Percentiles rank a stretch among this genome's conserved stretches.
phyloP scores from a whole-genome alignment of 1,140 invertebrate species.

The Proctacanthus coquilletti region DNA sequence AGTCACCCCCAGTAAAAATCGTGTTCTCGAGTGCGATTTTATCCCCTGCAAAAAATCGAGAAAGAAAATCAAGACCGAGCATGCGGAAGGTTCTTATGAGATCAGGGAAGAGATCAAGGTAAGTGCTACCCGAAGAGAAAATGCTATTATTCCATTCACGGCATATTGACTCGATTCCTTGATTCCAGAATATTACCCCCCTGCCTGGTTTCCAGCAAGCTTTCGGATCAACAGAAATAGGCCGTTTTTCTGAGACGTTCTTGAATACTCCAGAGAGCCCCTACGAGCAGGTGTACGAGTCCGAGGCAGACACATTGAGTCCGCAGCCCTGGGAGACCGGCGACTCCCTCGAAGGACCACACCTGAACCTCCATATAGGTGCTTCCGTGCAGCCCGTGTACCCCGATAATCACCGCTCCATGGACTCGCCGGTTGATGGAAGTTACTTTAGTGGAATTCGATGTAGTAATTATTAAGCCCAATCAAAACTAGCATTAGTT shows the following conservation, averaged over 20 bases:
- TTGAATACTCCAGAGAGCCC: slow-evolving; percentile 1
- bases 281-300: not conserved
- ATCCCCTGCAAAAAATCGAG: slow-evolving; percentile 27
- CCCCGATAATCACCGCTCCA: slow-evolving; percentile 2
- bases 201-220: slow-evolving; percentile 60
- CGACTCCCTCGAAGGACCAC: slow-evolving; percentile 6
- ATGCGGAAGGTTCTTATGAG: not conserved
- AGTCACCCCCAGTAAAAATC: slow-evolving; percentile 17
- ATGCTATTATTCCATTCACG: not conserved
- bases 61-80: slow-evolving; percentile 9
- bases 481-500: not conserved
- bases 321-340: slow-evolving; percentile 4
- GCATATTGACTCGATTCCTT: not conserved
- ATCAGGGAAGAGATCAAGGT: slow-evolving; percentile 19
- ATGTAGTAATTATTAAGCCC: not conserved
- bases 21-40: slow-evolving; percentile 24
- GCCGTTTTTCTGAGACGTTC: slow-evolving; percentile 47
- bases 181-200: slow-evolving; percentile 29
- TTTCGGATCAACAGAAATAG: slow-evolving; percentile 62
- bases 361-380: slow-evolving; percentile 1
- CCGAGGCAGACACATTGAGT: slow-evolving; percentile 6
- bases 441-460: not conserved
- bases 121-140: slow-evolving; percentile 4
- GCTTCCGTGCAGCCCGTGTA: slow-evolving; percentile 1
- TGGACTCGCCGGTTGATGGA: slow-evolving; percentile 1